Evolutionary conservation across 2,888 invertebrate species (phyloP), one percentile per base, ranked within the genome.

Genomic region (Perizoma affinitatum): DNA sequence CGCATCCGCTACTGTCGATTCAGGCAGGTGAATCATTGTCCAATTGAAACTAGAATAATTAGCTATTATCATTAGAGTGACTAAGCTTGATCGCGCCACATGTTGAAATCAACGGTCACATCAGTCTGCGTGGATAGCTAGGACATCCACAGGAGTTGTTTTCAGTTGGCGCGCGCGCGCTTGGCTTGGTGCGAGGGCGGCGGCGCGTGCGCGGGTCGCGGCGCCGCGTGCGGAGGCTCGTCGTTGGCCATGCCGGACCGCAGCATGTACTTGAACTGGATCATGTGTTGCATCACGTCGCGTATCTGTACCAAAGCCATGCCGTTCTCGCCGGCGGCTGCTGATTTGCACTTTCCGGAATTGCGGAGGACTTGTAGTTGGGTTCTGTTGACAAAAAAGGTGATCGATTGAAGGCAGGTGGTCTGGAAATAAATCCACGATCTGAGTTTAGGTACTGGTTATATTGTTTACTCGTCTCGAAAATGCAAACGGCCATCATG

Each of bases 181-280:
- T 86, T 84, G 40, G 83, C 74, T 63, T 80, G 81, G 11, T 73
- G 69, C 58, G 76, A 72, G 22, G 72, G 75, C 7, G 66, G 71
- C 44, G 72, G 76, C 59, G 68, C 72, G 71, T 67, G 71, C 65
- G 68, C 70, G 59, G 58, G 77, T 71, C 50, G 72, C 74, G 49
- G 79, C 59, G 76, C 72, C 6, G 76, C 75, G 51, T 68, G 75
- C 49, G 74, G 77, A 64, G 80, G 88, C 70, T 87, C 87, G 49
- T 70, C 73, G 3, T 82, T 76, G 45, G 80, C 73, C 44, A 11
- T 22, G 0, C 87, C 90, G 7, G 93, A 93, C 59, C 94, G 93
- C 87, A 96, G 94, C 96, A 97, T 97, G 92, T 97, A 97, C 82
- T 96, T 96, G 88, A 97, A 92, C 87, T 97, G 97, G 38, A 96